phyloP scores from a whole-genome alignment of 1,140 invertebrate genomes.

The Diprion similis region DNA sequence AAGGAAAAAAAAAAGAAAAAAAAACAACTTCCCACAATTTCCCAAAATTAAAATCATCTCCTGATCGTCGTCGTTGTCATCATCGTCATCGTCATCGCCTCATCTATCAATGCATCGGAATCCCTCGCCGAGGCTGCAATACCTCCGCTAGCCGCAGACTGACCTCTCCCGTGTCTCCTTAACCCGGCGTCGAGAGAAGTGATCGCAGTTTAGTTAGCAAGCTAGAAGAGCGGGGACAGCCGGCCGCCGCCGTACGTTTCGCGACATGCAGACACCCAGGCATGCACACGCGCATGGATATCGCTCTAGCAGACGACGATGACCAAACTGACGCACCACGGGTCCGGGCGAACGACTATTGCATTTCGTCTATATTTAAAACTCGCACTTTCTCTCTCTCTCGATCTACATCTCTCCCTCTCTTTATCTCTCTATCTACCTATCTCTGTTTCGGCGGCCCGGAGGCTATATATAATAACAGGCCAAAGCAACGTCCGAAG shows the following conservation, averaged over 20 bases:
- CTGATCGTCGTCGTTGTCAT: conserved; percentile 15
- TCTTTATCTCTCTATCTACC: no score
- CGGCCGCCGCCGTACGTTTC: neutral
- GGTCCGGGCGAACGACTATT: conserved; percentile 30
- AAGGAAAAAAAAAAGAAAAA: no score
- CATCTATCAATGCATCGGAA: conserved; percentile 10
- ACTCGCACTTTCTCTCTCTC: conserved; percentile 36
- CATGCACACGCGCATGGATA: neutral
- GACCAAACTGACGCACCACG: neutral
- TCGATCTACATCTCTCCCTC: conserved; percentile 15
- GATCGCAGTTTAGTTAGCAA: conserved; percentile 14
- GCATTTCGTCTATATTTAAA: conserved; percentile 56
- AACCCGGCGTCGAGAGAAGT: conserved; percentile 11
- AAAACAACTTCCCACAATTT: no score
- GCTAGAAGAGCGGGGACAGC: neutral
- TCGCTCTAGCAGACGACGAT: neutral
- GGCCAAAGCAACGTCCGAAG: conserved; percentile 36
- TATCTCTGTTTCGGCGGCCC: conserved; percentile 31
- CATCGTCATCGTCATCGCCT: conserved; percentile 15
- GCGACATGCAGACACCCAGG: neutral
- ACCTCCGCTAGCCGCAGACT: no score
- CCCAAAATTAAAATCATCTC: conserved; percentile 16
- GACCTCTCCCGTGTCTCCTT: conserved; percentile 10
- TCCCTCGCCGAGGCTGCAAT: conserved; percentile 9
- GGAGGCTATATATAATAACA: conserved; percentile 51